Evolutionary conservation across 2,888 invertebrate species (phyloP).

Genomic region (Amiota minor): DNA sequence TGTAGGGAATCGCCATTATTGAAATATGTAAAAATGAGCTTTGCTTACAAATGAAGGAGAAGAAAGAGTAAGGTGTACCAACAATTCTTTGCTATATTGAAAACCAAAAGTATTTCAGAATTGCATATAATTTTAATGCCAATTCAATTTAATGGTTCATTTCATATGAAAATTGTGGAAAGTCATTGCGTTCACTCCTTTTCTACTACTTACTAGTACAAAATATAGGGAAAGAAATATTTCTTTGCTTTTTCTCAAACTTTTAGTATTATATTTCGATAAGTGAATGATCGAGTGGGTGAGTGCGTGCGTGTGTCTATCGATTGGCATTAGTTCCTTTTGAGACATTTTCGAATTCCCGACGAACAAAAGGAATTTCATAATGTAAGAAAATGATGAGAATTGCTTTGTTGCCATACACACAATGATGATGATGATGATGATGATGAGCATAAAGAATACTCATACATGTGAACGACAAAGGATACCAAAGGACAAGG

Average conservation of each 20-base stretch:
- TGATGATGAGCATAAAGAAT: neutral
- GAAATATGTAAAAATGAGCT: too few relatives aligned
- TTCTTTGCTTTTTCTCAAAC: neutral
- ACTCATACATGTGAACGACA: too few relatives aligned
- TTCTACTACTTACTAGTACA: neutral
- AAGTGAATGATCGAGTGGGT: neutral
- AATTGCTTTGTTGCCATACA: too few relatives aligned
- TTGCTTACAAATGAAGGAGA: too few relatives aligned
- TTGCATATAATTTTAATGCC: slow-evolving; percentile 64
- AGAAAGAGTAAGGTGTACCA: too few relatives aligned
- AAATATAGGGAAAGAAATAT: neutral
- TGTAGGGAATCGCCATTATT: neutral
- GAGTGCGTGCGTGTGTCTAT: neutral
- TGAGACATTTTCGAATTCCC: slow-evolving; percentile 59
- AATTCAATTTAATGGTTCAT: slow-evolving; percentile 67
- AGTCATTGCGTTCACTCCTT: slow-evolving; percentile 52
- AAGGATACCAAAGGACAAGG: neutral
- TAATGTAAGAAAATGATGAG: slow-evolving; percentile 16
- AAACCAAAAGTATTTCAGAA: slow-evolving; percentile 33
- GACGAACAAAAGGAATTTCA: slow-evolving; percentile 54
- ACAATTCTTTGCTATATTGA: slow-evolving; percentile 21
- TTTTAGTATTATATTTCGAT: neutral
- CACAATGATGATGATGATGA: neutral
- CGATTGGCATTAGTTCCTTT: slow-evolving; percentile 31
- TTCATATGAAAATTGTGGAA: slow-evolving; percentile 66